Conservation (phyloP, 2,888 invertebrate species). For the Nysson spinosus region DNA sequence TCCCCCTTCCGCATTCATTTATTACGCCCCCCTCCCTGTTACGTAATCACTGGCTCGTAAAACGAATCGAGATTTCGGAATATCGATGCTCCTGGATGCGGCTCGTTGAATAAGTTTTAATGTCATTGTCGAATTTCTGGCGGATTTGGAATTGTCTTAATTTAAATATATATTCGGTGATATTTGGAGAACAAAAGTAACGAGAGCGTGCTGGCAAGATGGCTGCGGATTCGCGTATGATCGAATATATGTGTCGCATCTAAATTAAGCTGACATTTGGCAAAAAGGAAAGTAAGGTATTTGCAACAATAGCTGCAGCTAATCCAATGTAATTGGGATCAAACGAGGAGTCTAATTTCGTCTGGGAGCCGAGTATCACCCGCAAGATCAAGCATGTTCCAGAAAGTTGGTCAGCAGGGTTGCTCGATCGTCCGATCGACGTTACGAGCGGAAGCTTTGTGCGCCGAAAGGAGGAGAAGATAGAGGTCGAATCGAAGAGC, state of each 20-base stretch:
- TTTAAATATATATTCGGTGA: too few species aligned
- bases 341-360: constrained; percentile 23
- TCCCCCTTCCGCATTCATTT: background rate
- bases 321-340: background rate
- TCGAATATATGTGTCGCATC: too few species aligned
- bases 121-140: background rate
- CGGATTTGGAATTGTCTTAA: too few species aligned
- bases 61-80: constrained; percentile 29
- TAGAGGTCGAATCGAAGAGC: constrained; percentile 72
- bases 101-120: background rate
- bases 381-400: constrained; percentile 18
- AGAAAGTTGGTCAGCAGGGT: background rate
- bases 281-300: too few species aligned
- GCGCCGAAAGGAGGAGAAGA: constrained; percentile 14
- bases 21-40: constrained; percentile 11
- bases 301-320: too few species aligned
- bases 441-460: constrained; percentile 14
- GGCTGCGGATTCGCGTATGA: too few species aligned
- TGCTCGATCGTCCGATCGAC: constrained; percentile 5
- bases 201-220: too few species aligned
- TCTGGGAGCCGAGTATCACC: constrained; percentile 13
- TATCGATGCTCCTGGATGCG: constrained; percentile 3
- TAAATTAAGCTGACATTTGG: too few species aligned
- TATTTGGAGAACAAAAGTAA: too few species aligned
- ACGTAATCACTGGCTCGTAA: constrained; percentile 30